Base-by-base conservation (phyloP, 2,797 vertebrate genomes). In the Ptychadena robeensis region DNA sequence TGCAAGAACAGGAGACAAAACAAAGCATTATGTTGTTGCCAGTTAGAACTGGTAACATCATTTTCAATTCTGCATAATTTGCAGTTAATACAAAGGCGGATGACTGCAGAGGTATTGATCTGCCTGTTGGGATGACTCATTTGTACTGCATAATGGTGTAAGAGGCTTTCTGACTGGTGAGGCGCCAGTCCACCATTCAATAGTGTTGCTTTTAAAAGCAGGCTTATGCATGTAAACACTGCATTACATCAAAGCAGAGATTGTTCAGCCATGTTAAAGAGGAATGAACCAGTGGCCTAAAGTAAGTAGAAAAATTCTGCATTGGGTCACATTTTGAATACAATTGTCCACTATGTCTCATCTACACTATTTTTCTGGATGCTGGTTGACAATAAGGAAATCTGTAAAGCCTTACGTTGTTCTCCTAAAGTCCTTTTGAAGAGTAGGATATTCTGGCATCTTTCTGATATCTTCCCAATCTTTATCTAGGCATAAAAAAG, bases 391-490 rank as follows among this genome's bases (percentile, higher is more conserved):
- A 12, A 18, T 5, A 12, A 14, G 57, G 0, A 14, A 64, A 28
- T 2, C 15, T 38, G 14, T 32, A 37, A 53, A 25, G 59, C 94
- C 97, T 96, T 93, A 99, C 97, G 97, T 98, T 85, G 96, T 98
- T 95, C 97, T 96, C 88, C 97, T 95, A 91, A 99, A 99, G 88
- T 99, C 97, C 84, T 99, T 99, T 87, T 98, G 97, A 89, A 99
- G 95, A 25, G 97, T 98, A 10, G 97, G 97, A 87, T 98, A 99
- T 90, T 99, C 97, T 22, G 97, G 97, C 97, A 99, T 99, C 90
- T 98, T 99, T 87, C 97, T 91, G 85, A 99, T 99, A 91, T 99
- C 97, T 90, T 99, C 97, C 97, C 97, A 99, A 88, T 99, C 97
- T 92, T 99, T 99, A 93, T 99, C 97, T 99, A 87, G 86, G 89